phyloP scores from a whole-genome alignment of 2,888 invertebrate genomes.

The Exocentrus adspersus region DNA sequence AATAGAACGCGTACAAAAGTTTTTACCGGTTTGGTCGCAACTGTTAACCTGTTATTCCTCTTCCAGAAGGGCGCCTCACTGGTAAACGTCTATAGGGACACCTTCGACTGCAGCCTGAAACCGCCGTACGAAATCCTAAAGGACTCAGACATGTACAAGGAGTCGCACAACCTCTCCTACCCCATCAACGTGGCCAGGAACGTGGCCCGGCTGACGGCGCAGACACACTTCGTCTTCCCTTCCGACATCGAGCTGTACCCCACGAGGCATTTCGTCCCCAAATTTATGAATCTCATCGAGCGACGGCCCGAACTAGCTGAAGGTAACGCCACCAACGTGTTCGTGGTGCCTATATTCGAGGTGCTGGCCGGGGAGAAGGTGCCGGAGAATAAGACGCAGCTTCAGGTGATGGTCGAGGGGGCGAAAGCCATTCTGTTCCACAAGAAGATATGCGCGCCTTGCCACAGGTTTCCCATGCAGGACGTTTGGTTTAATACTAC shows the following conservation, averaged over 20 bases:
- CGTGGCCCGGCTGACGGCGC: constrained; percentile 51
- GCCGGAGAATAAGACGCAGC: constrained; percentile 51
- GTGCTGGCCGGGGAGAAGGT: constrained; percentile 40
- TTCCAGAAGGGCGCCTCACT: constrained; percentile 40
- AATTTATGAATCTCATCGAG: constrained; percentile 49
- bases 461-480: constrained; percentile 44
- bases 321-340: constrained; percentile 44
- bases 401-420: constrained; percentile 49
- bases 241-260: constrained; percentile 57
- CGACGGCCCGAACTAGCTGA: constrained; percentile 38
- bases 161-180: constrained; percentile 48
- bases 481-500: constrained; percentile 45
- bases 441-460: constrained; percentile 44
- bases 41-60: not conserved
- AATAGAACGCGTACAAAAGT: too few species aligned
- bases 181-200: constrained; percentile 57
- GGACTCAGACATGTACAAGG: constrained; percentile 64
- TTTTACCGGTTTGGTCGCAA: too few species aligned
- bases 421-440: constrained; percentile 52
- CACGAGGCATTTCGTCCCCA: constrained; percentile 47
- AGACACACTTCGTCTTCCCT: constrained; percentile 55
- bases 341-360: constrained; percentile 54
- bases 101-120: constrained; percentile 75
- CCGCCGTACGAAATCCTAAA: constrained; percentile 77
- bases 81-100: constrained; percentile 45